Conservation (phyloP, 1,140 invertebrate genomes). For the Agraylea sexmaculata region DNA sequence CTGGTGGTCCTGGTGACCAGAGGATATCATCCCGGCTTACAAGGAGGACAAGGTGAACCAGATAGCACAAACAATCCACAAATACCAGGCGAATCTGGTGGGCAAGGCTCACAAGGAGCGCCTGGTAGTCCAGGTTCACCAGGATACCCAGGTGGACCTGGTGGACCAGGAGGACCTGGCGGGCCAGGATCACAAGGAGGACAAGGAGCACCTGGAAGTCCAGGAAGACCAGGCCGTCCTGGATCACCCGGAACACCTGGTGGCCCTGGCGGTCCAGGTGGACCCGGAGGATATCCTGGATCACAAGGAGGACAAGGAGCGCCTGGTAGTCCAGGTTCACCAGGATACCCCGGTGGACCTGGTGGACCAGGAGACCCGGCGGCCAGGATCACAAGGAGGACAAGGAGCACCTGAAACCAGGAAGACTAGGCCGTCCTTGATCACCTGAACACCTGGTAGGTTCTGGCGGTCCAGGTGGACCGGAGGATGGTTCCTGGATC, state of each 20-base stretch:
- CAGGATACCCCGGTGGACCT: not conserved
- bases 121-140: conserved; percentile 6
- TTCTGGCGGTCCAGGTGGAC: conserved; percentile 4
- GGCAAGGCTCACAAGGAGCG: not conserved
- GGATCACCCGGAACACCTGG: not conserved
- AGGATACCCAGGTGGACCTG: not conserved
- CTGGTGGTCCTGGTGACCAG: conserved; percentile 8
- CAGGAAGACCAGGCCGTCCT: not conserved
- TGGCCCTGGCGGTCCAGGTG: conserved; percentile 1
- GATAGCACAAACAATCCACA: not conserved
- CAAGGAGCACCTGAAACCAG: conserved; percentile 1
- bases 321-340: no score
- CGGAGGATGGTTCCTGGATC: not conserved
- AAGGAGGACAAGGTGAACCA: not conserved
- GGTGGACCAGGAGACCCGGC: conserved; percentile 9
- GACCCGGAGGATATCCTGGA: conserved; percentile 4
- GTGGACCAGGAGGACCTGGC: not conserved
- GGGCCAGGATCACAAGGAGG: conserved; percentile 3
- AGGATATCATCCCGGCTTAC: not conserved
- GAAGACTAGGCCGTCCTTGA: no score
- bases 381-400: conserved; percentile 3
- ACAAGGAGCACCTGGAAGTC: conserved; percentile 2
- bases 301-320: conserved; percentile 2
- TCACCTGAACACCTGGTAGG: not conserved
- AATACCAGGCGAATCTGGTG: not conserved